Evolutionary conservation across 2,113 vertebrate species (phyloP), one percentile per base, ranked within the genome.

Genomic region (Phalacrocorax carbo): DNA sequence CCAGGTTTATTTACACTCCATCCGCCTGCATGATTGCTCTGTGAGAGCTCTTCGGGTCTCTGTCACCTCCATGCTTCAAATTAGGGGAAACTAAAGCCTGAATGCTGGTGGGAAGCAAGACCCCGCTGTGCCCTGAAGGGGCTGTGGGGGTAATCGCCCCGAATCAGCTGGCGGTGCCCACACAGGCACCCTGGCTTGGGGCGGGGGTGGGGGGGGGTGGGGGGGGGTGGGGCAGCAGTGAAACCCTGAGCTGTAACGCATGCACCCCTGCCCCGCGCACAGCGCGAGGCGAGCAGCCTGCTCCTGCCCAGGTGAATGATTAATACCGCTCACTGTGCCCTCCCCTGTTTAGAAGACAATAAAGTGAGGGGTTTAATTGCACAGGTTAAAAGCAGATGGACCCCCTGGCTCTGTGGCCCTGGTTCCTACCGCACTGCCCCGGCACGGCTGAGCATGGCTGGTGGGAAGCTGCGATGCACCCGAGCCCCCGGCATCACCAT

Each of bases 391-490:
- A 82, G 93, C 86, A 80, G 84, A 29, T 7, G 61, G 52, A 26
- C 52, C 42, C 71, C 62, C 52, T 40, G 29, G 46, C 48, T 70
- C 55, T 9, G 23, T 13, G 76, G 44, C 57, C 73, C 51, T 4
- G 8, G 36, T 25, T 82, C 80, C 78, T 17, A 7, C 34, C 49
- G 4, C 6, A 19, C 19, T 9, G 30, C 54, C 48, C 60, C 2
- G 6, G 79, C 66, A 1, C 0, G 13, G 10, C 32, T 7, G 34
- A 7, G 61, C 26, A 1, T 1, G 11, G 34, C 2, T 21, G 42
- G 80, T 61, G 79, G 61, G n/a, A 10, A 22, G 51, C 49, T 42
- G 46, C 40, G n/a, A 58, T 22, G 46, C 21, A 5, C 83, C 79
- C 38, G 60, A 92, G 89, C 77, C 57, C 57, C n/a, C 78, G 55